phyloP scores from a whole-genome alignment of 2,888 invertebrate species.

The Chrysopilus asiliformis region DNA sequence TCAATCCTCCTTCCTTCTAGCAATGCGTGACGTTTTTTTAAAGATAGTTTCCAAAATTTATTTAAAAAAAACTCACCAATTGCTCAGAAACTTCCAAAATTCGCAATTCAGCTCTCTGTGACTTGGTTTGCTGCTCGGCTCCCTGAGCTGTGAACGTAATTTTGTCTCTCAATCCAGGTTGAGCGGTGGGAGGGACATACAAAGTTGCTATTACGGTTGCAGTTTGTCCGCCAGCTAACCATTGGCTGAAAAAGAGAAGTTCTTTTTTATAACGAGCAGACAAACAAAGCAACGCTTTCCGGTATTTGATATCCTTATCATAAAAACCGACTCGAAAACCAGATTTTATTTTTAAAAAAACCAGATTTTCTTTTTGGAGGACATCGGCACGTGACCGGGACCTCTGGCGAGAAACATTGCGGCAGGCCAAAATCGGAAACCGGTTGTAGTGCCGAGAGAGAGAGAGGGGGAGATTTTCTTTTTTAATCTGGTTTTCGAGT shows the following conservation, averaged over 20 bases:
- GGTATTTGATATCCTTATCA: no score
- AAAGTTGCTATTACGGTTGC: slow-evolving; percentile 42
- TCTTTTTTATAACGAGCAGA: neutral
- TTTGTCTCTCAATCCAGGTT: slow-evolving; percentile 44
- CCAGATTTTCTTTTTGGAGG: no score
- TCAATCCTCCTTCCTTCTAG: no score
- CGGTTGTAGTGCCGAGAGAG: no score
- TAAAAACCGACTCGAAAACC: no score
- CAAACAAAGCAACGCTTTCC: no score
- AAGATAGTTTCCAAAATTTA: neutral
- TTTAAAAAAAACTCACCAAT: neutral
- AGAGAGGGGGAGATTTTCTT: no score
- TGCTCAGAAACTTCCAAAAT: slow-evolving; percentile 16
- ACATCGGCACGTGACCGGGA: no score
- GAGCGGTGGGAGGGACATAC: slow-evolving; percentile 35
- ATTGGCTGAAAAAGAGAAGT: slow-evolving; percentile 2
- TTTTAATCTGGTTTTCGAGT: no score
- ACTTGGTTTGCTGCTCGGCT: slow-evolving; percentile 27
- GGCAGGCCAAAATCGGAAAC: no score
- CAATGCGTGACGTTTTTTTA: neutral
- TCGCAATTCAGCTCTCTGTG: slow-evolving; percentile 35
- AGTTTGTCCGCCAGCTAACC: slow-evolving; percentile 35
- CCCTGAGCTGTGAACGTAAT: slow-evolving; percentile 48
- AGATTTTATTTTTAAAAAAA: no score
- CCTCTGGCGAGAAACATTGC: no score